These are phyloP conservation scores for Dexiosoma caninum DNA, from an alignment of 2,888 invertebrate genomes.

Conservation along the genomic window DNA sequence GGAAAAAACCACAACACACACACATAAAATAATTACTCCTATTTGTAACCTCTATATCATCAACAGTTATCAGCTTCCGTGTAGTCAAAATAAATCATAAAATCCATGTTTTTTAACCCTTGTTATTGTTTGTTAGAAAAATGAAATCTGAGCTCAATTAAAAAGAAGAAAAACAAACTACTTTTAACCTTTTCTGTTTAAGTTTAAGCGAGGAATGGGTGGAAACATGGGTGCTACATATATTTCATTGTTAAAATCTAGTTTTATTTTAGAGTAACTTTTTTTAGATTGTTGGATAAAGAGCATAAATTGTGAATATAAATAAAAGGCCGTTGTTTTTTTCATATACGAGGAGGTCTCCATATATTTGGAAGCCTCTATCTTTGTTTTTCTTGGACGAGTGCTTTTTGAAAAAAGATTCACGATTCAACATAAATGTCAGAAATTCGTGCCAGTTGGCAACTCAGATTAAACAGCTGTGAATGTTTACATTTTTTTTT, in stretches of 20 bases:
- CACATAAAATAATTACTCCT: conserved; percentile 46
- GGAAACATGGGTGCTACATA: background rate
- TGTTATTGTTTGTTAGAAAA: conserved; percentile 41
- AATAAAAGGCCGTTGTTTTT: background rate
- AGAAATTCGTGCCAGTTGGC: no score
- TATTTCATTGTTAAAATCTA: background rate
- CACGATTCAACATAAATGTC: no score
- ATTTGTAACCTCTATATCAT: conserved; percentile 44
- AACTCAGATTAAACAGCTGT: no score
- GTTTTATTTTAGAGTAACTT: background rate
- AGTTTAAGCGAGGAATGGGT: background rate
- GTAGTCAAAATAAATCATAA: conserved; percentile 3
- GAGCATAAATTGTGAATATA: background rate
- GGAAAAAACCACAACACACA: conserved; percentile 9
- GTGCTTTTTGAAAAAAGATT: no score
- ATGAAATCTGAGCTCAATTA: conserved; percentile 63
- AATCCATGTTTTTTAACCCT: conserved; percentile 32
- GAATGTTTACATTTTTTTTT: no score
- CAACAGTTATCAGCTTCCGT: conserved; percentile 38
- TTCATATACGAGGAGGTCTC: no score
- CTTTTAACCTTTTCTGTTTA: conserved; percentile 24
- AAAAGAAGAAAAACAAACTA: conserved; percentile 10
- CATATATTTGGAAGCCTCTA: no score
- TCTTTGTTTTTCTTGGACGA: no score
- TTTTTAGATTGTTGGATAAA: background rate